Percentiles rank a stretch among this genome's conserved stretches.
These are phyloP conservation scores for Notospermus geniculatus DNA, from an alignment of 1,140 invertebrate species.

Conservation along the genomic window DNA sequence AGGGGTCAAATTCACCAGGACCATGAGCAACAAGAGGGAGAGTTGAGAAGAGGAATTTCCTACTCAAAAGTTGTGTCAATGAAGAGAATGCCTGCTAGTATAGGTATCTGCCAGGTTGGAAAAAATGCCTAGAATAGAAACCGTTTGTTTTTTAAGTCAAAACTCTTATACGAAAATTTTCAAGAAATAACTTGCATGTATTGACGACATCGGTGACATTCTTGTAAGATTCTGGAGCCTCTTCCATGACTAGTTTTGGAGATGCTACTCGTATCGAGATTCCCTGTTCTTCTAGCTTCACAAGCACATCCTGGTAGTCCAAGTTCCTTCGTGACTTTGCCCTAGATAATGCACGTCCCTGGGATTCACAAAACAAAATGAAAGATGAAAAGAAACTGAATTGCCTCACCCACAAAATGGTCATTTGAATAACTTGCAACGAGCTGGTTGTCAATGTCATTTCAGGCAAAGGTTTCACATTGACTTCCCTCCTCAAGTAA, in stretches of 20 bases:
- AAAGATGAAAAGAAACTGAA: constrained; percentile 1
- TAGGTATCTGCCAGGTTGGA: background rate
- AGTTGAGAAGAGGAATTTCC: no score
- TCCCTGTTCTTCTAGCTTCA: constrained; percentile 82
- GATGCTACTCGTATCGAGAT: constrained; percentile 98
- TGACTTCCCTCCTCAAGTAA: no score
- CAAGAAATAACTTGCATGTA: constrained; percentile 68
- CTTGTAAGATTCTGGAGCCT: constrained; percentile 99
- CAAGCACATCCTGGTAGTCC: constrained; percentile 87
- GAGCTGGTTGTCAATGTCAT: background rate
- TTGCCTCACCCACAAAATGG: background rate
- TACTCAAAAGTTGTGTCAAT: no score
- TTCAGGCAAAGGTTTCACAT: background rate
- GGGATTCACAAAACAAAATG: constrained; percentile 11
- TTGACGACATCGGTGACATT: constrained; percentile 99
- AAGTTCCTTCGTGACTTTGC: constrained; percentile 96
- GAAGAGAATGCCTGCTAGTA: background rate
- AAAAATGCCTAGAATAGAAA: constrained; percentile 11
- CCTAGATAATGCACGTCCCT: constrained; percentile 94
- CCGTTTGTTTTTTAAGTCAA: constrained; percentile 1
- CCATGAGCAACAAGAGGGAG: no score
- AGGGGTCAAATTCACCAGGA: no score
- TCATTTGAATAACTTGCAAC: background rate
- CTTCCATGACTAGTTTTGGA: constrained; percentile 99
- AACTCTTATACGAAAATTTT: background rate